Evolutionary conservation across 2,113 vertebrate species (phyloP).

Genomic region (Platysternon megacephalum): DNA sequence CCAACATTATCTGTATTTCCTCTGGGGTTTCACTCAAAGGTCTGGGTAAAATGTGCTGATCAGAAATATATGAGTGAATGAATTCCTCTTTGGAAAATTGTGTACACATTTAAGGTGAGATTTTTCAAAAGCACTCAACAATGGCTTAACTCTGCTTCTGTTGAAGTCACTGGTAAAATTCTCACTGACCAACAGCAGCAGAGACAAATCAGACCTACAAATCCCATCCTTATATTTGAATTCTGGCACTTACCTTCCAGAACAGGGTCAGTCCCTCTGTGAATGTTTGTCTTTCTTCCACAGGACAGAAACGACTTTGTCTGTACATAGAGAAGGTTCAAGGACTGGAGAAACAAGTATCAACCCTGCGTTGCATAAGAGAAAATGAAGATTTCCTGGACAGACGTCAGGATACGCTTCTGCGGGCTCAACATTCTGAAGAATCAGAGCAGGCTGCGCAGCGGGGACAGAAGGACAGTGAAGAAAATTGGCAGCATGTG

Average conservation of each 20-base stretch:
- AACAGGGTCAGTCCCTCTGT: not conserved
- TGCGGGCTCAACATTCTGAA: no score
- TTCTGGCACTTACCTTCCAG: not conserved
- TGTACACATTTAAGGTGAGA: not conserved
- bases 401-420: no score
- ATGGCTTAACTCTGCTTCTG: not conserved
- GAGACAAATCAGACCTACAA: no score
- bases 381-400: no score
- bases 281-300: no score
- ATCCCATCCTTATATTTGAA: not conserved
- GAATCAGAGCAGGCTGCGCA: no score
- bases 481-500: no score
- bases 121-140: not conserved
- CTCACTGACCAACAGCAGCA: not conserved
- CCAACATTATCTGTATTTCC: not conserved
- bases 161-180: not conserved
- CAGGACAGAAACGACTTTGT: no score
- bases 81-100: not conserved
- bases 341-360: no score
- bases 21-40: not conserved
- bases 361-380: no score
- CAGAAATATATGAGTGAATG: not conserved
- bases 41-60: not conserved
- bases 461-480: no score
- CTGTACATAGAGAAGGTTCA: no score